A percentile compares a stretch with the other conserved stretches of the same genome.
phyloP scores from a whole-genome alignment of 2,888 invertebrate genomes.

The Stenodema calcarata region DNA sequence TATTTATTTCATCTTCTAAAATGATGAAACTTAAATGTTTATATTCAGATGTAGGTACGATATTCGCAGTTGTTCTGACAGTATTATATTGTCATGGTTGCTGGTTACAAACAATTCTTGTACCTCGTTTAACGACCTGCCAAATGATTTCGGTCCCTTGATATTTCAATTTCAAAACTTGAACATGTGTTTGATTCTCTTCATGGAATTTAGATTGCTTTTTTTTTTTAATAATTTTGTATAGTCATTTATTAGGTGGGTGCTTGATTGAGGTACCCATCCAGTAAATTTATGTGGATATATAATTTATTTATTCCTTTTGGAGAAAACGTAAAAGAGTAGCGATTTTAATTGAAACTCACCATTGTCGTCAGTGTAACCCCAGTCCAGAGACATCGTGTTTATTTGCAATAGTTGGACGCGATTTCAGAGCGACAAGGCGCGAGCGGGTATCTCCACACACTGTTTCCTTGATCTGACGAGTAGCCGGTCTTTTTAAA shows the following conservation, averaged over 20 bases:
- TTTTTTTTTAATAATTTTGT: no score
- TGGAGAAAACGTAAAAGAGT: neutral
- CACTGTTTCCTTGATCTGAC: conserved; percentile 3
- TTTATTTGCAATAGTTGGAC: neutral
- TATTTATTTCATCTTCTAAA: no score
- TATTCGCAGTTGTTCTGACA: neutral
- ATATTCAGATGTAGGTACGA: no score
- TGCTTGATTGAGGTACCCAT: no score
- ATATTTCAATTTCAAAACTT: neutral
- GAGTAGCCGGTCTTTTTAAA: conserved; percentile 14
- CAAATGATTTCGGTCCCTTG: no score
- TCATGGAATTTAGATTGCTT: no score
- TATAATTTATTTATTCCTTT: neutral
- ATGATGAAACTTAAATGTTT: no score
- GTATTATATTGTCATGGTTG: neutral
- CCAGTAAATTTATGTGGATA: neutral
- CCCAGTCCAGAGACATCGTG: conserved; percentile 32
- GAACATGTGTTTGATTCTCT: no score
- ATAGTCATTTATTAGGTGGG: no score
- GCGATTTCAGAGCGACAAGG: neutral
- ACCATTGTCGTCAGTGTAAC: conserved; percentile 32
- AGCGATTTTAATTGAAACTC: neutral
- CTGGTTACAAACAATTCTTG: neutral
- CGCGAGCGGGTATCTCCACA: conserved; percentile 19
- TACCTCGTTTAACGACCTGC: neutral